Evolutionary conservation across 2,888 invertebrate genomes (phyloP).

Genomic region (Frankliniella fusca): DNA sequence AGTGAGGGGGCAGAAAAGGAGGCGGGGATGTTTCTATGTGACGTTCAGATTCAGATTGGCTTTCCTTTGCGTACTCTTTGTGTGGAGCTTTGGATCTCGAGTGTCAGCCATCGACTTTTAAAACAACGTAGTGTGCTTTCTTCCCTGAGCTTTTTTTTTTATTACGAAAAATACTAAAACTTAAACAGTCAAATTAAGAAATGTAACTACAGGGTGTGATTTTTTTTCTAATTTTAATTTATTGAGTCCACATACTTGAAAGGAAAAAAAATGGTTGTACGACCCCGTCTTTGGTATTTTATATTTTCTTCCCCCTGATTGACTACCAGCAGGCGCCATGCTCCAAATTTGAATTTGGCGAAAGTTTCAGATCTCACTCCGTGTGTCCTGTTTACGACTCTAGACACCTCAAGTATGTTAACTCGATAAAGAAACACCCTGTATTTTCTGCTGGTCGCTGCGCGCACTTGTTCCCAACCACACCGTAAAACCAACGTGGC

Average conservation of each 20-base stretch:
- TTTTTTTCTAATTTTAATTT: not conserved
- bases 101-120: not conserved
- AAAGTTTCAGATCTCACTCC: too few species aligned
- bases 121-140: not conserved
- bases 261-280: too few species aligned
- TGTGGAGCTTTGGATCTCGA: not conserved
- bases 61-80: slow-evolving; percentile 7
- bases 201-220: not conserved
- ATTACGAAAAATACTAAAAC: not conserved
- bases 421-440: too few species aligned
- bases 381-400: too few species aligned
- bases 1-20: not conserved
- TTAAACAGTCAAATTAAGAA: not conserved
- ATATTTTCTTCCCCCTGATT: too few species aligned
- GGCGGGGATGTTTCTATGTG: not conserved
- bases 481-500: too few species aligned
- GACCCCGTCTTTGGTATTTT: too few species aligned
- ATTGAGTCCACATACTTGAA: not conserved
- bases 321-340: too few species aligned
- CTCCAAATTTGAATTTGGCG: too few species aligned
- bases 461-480: too few species aligned
- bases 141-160: not conserved
- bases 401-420: too few species aligned
- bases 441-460: too few species aligned
- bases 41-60: not conserved